Conservation (phyloP, 2,888 invertebrate species). For the Trisateles emortualis region DNA sequence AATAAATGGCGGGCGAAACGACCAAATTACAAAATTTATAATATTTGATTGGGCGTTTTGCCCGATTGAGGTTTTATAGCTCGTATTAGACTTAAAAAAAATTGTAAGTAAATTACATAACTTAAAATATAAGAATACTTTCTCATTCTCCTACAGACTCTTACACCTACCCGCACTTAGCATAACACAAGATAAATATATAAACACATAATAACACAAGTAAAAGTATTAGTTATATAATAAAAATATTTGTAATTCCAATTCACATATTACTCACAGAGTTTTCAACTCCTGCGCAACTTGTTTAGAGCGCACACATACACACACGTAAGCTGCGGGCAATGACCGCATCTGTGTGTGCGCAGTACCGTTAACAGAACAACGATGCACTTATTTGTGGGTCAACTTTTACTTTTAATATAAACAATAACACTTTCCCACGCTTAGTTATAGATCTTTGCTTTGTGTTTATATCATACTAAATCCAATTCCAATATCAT, state of each 20-base stretch:
- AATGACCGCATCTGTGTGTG: constrained; percentile 64
- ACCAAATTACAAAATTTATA: no score
- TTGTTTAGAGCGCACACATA: constrained; percentile 39
- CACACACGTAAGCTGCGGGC: constrained; percentile 39
- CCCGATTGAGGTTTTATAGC: no score
- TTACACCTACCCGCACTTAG: no score
- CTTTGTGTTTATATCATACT: no score
- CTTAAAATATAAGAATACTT: no score
- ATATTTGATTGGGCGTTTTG: no score
- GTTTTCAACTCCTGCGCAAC: constrained; percentile 67
- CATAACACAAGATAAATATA: no score
- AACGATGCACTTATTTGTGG: constrained; percentile 54
- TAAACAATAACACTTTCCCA: constrained; percentile 41
- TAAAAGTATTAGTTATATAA: constrained; percentile 1
- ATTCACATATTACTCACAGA: constrained; percentile 18
- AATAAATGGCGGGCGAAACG: no score
- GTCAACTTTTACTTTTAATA: constrained; percentile 58
- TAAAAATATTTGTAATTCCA: neutral
- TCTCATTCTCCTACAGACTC: no score
- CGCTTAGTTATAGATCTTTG: neutral
- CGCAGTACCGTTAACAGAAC: constrained; percentile 77
- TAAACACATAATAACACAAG: neutral
- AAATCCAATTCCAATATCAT: neutral
- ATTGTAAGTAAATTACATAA: no score
- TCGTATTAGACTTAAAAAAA: no score